Evolutionary conservation across 2,888 invertebrate species (phyloP).

Genomic region (Yponomeuta malinellus): DNA sequence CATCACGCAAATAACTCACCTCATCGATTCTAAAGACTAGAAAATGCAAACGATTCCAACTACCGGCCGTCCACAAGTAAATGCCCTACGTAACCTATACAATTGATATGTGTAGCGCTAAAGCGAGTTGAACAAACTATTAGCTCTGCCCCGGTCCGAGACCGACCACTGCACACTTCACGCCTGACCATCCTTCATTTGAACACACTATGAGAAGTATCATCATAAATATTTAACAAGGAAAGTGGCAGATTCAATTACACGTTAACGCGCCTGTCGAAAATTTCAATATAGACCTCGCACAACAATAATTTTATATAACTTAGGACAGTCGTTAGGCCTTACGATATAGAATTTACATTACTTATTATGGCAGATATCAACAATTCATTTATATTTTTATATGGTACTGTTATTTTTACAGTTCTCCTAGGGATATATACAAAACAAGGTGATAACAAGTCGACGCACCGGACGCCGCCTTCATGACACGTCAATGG

Average conservation of each 20-base stretch:
- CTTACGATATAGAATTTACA: constrained; percentile 70
- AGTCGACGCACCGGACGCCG: constrained; percentile 7
- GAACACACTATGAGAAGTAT: constrained; percentile 51
- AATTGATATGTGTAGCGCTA: constrained; percentile 55
- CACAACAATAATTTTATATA: constrained; percentile 57
- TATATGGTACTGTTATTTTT: constrained; percentile 62
- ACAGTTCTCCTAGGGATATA: constrained; percentile 47
- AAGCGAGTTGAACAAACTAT: constrained; percentile 23
- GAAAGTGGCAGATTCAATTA: constrained; percentile 31
- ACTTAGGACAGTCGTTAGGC: constrained; percentile 73
- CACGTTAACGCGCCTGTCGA: constrained; percentile 31
- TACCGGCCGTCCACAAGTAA: constrained; percentile 34
- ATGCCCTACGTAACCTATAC: constrained; percentile 37
- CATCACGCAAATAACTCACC: constrained; percentile 44
- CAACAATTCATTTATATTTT: constrained; percentile 65
- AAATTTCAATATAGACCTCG: constrained; percentile 38
- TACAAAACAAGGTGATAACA: constrained; percentile 8
- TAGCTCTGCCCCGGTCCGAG: constrained; percentile 28
- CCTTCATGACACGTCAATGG: constrained; percentile 35
- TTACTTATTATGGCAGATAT: constrained; percentile 71
- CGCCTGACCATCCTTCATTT: constrained; percentile 18
- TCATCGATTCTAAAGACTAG: constrained; percentile 62
- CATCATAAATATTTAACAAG: constrained; percentile 46
- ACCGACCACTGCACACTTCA: constrained; percentile 23
- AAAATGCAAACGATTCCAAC: constrained; percentile 64